A percentile compares a stretch with the other conserved stretches of the same genome.
Conservation (phyloP, 2,888 invertebrate genomes). For the Eupsilia transversa region DNA sequence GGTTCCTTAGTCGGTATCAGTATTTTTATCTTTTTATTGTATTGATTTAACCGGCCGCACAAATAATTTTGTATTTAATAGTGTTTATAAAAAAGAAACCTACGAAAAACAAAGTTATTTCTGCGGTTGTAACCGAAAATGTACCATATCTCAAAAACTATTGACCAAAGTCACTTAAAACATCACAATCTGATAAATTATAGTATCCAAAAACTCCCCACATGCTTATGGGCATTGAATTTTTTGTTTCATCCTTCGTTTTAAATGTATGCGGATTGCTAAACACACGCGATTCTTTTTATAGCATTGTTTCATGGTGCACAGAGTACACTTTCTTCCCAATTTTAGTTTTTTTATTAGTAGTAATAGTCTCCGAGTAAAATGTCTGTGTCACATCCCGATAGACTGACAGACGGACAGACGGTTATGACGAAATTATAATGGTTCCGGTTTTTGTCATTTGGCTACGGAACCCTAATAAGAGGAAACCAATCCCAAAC, state of each 20-base stretch:
- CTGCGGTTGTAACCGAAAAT: too few species aligned
- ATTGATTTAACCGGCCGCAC: too few species aligned
- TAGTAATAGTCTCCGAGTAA: neutral
- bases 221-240: neutral
- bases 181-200: neutral
- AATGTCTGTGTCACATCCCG: neutral
- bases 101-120: too few species aligned
- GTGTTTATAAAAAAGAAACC: too few species aligned
- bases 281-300: too few species aligned
- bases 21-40: too few species aligned
- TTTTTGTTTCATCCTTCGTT: too few species aligned
- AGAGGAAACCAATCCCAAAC: neutral
- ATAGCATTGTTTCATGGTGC: neutral
- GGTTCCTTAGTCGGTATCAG: neutral
- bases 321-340: neutral
- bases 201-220: neutral
- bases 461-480: neutral
- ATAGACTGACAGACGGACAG: neutral
- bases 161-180: neutral
- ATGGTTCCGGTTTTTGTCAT: too few species aligned
- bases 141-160: neutral
- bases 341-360: neutral
- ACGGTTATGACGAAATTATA: neutral
- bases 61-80: too few species aligned
- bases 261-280: too few species aligned